Percentiles rank a stretch among this genome's conserved stretches.
These are phyloP conservation scores for Aleadryas rufinucha DNA, from an alignment of 2,113 vertebrate species.

Conservation along the genomic window DNA sequence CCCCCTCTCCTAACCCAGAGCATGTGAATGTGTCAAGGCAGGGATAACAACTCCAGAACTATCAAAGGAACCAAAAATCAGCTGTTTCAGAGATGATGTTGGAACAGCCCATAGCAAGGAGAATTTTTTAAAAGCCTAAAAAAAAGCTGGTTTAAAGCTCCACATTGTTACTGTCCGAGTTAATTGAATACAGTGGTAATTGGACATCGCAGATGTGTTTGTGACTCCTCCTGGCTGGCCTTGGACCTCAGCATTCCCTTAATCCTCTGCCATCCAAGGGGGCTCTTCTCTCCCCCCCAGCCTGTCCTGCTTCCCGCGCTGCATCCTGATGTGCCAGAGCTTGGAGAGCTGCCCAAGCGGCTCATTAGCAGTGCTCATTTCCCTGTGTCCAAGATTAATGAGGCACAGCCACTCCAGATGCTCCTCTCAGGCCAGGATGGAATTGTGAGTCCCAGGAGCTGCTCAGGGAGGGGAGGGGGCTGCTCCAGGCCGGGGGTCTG, in stretches of 20 bases:
- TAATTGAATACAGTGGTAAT: not conserved
- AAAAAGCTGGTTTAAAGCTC: not conserved
- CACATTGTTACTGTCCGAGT: not conserved
- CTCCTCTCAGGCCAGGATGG: constrained; percentile 1
- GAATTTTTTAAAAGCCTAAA: not conserved
- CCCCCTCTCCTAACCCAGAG: not conserved
- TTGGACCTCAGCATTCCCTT: not conserved
- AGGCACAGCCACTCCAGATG: constrained; percentile 54
- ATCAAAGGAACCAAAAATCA: not conserved
- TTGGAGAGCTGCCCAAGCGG: constrained; percentile 15
- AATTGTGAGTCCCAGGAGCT: not conserved
- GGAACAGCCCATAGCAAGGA: not conserved
- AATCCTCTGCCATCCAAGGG: constrained; percentile 16
- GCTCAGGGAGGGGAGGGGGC: not conserved
- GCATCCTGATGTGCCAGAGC: constrained; percentile 51
- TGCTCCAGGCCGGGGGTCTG: not conserved
- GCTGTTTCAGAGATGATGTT: not conserved
- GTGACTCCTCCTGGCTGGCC: constrained; percentile 2
- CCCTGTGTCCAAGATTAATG: constrained; percentile 51
- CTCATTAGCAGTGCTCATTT: constrained; percentile 55
- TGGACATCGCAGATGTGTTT: not conserved
- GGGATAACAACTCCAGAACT: not conserved
- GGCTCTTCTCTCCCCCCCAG: not conserved
- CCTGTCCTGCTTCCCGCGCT: not conserved
- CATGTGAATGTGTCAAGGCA: not conserved